These are phyloP conservation scores for Lampris megalopsis DNA, from an alignment of 2,113 vertebrate species.

Conservation along the genomic window DNA sequence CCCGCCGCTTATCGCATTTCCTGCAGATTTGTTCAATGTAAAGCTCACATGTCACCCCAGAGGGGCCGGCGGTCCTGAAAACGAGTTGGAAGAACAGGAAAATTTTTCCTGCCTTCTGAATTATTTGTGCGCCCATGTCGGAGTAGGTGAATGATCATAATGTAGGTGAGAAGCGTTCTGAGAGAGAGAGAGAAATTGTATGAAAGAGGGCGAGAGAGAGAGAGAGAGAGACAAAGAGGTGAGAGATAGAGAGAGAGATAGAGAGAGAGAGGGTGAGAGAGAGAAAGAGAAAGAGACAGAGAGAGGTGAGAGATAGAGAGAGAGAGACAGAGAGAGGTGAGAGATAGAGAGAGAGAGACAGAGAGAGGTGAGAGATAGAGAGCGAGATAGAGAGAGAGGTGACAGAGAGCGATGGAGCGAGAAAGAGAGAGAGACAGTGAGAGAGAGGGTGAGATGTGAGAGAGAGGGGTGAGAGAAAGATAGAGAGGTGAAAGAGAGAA, in stretches of 20 bases:
- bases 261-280: background rate
- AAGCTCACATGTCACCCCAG: conserved; percentile 1
- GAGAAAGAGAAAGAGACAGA: background rate
- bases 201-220: background rate
- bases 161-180: conserved; percentile 31
- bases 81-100: background rate
- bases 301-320: background rate
- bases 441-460: too few species aligned
- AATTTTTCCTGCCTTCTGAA: background rate
- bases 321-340: accelerated
- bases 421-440: too few species aligned
- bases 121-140: background rate
- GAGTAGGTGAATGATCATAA: conserved; percentile 44
- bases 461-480: too few species aligned
- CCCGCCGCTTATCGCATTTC: conserved; percentile 9
- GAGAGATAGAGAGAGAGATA: too few species aligned
- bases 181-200: background rate
- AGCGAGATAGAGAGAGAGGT: too few species aligned
- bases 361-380: too few species aligned
- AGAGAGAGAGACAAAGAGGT: accelerated
- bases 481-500: too few species aligned
- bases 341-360: too few species aligned
- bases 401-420: too few species aligned
- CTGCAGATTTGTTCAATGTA: conserved; percentile 19
- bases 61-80: conserved; percentile 24